Percentiles rank a stretch among this genome's conserved stretches.
Evolutionary conservation across 2,888 invertebrate genomes (phyloP).

Genomic region (Athetis lepigone): DNA sequence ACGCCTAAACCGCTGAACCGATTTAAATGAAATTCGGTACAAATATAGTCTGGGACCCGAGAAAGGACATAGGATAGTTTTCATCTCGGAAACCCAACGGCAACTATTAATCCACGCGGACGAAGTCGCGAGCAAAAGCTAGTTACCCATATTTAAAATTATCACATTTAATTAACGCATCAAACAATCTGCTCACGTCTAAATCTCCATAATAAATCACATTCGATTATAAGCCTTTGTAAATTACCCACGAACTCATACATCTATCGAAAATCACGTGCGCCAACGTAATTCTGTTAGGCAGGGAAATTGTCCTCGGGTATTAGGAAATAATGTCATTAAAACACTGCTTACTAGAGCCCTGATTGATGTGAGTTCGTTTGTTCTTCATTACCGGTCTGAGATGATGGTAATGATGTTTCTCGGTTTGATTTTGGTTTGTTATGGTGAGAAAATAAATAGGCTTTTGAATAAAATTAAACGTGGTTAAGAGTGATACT

Average conservation of each 20-base stretch:
- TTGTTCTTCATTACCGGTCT: conserved; percentile 70
- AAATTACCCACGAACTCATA: conserved; percentile 53
- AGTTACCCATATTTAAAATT: conserved; percentile 1
- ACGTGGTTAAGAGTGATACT: not conserved
- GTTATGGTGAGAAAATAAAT: not conserved
- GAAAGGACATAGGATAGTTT: no score
- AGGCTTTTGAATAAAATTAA: not conserved
- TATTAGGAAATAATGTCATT: conserved; percentile 87
- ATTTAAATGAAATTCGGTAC: no score
- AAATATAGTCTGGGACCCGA: no score
- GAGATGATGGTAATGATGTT: conserved; percentile 62
- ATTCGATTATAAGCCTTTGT: conserved; percentile 60
- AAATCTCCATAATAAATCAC: conserved; percentile 47
- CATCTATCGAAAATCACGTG: conserved; percentile 58
- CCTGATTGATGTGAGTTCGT: conserved; percentile 82
- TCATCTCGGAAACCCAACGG: no score
- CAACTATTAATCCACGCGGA: no score
- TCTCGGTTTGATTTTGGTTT: conserved; percentile 38
- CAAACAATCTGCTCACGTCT: conserved; percentile 14
- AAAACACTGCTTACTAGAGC: conserved; percentile 73
- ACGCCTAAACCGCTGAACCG: no score
- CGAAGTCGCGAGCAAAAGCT: no score
- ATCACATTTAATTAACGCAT: conserved; percentile 6
- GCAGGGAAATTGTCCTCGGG: conserved; percentile 69
- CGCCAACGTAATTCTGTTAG: conserved; percentile 69